phyloP scores from a whole-genome alignment of 2,113 vertebrate genomes.

The Sisor rabdophorus region DNA sequence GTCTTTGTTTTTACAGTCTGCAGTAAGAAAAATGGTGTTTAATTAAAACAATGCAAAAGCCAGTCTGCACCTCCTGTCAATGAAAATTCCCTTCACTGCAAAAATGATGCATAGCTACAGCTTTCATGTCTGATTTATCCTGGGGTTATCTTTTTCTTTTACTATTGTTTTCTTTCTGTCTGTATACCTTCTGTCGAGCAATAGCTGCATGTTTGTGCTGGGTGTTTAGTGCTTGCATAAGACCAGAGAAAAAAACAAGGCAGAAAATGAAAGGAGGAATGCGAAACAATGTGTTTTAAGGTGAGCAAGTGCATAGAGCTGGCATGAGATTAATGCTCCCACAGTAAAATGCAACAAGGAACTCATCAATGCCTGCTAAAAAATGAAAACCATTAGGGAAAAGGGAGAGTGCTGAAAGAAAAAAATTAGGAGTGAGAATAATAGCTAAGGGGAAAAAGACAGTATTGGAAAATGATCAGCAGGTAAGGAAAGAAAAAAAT shows the following conservation, averaged over 20 bases:
- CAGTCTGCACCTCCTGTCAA: constrained; percentile 30
- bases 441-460: constrained; percentile 1
- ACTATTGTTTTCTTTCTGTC: constrained; percentile 33
- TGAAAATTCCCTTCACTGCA: constrained; percentile 31
- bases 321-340: constrained; percentile 26
- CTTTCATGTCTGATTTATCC: constrained; percentile 31
- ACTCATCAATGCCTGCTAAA: constrained; percentile 32
- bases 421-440: constrained; percentile 27
- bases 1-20: constrained; percentile 37
- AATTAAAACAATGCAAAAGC: constrained; percentile 33
- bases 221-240: constrained; percentile 45
- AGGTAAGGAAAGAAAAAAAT: constrained; percentile 43
- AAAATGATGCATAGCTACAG: constrained; percentile 33
- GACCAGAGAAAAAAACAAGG: constrained; percentile 20
- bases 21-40: constrained; percentile 26
- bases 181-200: constrained; percentile 37
- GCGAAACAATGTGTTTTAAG: not conserved
- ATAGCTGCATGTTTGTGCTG: constrained; percentile 42
- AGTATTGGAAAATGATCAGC: constrained; percentile 25
- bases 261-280: constrained; percentile 29
- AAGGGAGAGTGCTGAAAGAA: constrained; percentile 36
- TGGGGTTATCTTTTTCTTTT: constrained; percentile 10
- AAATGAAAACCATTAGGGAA: constrained; percentile 44
- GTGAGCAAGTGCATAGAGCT: constrained; percentile 1
- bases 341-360: constrained; percentile 31